Base-by-base conservation (phyloP, 2,113 vertebrate species). In the Oryzias woworae region DNA sequence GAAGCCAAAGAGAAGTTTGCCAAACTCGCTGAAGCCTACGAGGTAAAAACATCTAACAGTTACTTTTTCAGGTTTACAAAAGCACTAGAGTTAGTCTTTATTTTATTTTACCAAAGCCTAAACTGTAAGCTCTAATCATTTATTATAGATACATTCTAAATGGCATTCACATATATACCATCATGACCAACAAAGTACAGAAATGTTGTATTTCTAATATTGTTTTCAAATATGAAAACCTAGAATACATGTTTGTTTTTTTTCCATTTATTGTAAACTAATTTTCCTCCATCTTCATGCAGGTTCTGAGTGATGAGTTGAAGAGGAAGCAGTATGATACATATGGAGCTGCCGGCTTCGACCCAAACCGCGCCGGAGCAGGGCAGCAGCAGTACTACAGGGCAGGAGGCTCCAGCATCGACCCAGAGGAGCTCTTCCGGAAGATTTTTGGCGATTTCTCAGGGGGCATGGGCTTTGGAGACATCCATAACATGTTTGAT, bases 381-480 rank as follows among this genome's bases (percentile, higher is more conserved):
- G 61, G 73, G 7, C 80, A 83, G 73, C 92, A 94, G 83, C 89
- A 92, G 61, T 93, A 95, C 84, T 96, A 97, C 83, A 94, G 94
- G 92, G 89, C 93, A 5, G 86, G 91, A 0, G 92, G 94, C 0
- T 71, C 91, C 0, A 91, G 71, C 0, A 62, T 99, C 0, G 91
- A 99, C 62, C 97, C 96, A 0, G 96, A 98, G 79, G 95, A 98
- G 73, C 94, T 99, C 2, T 98, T 98, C 89, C 90, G 93, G 66
- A 97, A 95, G 88, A 99, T 98, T 81, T 99, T 98, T 0, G 95
- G 96, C 14, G 96, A 98, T 64, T 98, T 97, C 47, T 87, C 94
- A 0, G 92, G 93, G 1, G 92, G 92, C 3, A 59, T 16, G 50
- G 82, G 89, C n/a, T 97, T 98, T 0, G 92, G 93, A 0, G 92